Evolutionary conservation across 1,140 invertebrate species (phyloP).

Genomic region (Drosophila bocki): DNA sequence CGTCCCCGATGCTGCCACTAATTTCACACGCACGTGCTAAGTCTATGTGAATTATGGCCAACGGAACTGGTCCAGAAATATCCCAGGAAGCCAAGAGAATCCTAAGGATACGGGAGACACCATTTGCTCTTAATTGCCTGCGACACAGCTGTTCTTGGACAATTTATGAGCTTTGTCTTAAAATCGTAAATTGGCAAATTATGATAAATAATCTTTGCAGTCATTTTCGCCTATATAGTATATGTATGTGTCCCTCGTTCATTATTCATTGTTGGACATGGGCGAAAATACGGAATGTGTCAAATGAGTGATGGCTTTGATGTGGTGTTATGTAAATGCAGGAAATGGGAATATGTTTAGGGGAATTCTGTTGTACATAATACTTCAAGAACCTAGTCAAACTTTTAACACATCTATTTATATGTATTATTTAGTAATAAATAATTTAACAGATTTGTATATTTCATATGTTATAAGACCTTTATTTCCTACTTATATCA

Average conservation of each 20-base stretch:
- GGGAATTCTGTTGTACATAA: neutral
- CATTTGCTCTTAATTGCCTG: conserved; percentile 56
- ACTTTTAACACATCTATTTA: neutral
- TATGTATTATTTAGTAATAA: neutral
- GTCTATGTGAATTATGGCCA: conserved; percentile 50
- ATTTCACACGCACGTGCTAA: conserved; percentile 56
- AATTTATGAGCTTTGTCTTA: conserved; percentile 36
- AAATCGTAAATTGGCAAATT: conserved; percentile 41
- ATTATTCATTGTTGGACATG: conserved; percentile 40
- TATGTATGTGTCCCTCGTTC: conserved; percentile 3
- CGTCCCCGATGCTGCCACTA: neutral
- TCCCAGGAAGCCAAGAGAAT: neutral
- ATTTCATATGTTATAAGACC: neutral
- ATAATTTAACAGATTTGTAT: neutral
- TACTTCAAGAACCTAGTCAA: neutral
- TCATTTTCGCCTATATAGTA: neutral
- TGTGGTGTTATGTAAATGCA: conserved; percentile 21
- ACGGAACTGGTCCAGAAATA: conserved; percentile 26
- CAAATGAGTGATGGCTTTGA: conserved; percentile 33
- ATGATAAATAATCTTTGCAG: conserved; percentile 27
- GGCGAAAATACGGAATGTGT: conserved; percentile 21
- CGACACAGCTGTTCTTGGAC: conserved; percentile 17
- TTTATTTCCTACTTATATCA: neutral
- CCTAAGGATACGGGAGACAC: conserved; percentile 10
- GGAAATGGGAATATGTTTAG: conserved; percentile 2